phyloP scores from a whole-genome alignment of 2,888 invertebrate species.

The Nephrotoma guestfalica region DNA sequence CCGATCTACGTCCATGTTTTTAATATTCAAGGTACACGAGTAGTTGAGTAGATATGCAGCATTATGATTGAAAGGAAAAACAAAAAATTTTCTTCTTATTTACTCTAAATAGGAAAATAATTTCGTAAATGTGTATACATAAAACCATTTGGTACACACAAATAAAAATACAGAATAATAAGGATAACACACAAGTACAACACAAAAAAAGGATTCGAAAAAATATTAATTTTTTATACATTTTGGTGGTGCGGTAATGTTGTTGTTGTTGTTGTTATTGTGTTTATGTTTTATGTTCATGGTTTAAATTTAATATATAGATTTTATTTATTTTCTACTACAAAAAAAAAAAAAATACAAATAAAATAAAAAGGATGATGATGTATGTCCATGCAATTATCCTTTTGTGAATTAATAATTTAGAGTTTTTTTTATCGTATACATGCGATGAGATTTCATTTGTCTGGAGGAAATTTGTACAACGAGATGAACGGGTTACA shows the following conservation, averaged over 20 bases:
- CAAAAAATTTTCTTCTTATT: neutral
- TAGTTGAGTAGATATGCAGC: neutral
- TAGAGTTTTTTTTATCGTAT: neutral
- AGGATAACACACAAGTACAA: neutral
- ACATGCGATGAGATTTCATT: neutral
- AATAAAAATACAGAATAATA: neutral
- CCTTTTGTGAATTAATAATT: neutral
- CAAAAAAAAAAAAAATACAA: neutral
- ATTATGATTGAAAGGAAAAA: neutral
- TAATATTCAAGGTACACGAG: neutral
- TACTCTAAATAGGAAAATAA: neutral
- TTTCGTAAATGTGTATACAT: neutral
- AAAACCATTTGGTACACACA: neutral
- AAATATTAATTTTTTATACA: neutral
- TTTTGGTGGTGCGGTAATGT: neutral
- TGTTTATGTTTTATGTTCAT: neutral
- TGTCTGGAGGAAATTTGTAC: neutral
- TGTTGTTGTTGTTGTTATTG: neutral
- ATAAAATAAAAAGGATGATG: neutral
- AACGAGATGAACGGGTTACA: neutral
- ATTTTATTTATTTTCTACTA: neutral
- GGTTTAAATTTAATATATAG: neutral
- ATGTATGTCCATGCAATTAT: neutral
- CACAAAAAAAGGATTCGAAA: neutral
- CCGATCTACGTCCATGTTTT: neutral